Evolutionary conservation across 2,797 vertebrate genomes (phyloP).

Genomic region (Poeciliopsis turneri): DNA sequence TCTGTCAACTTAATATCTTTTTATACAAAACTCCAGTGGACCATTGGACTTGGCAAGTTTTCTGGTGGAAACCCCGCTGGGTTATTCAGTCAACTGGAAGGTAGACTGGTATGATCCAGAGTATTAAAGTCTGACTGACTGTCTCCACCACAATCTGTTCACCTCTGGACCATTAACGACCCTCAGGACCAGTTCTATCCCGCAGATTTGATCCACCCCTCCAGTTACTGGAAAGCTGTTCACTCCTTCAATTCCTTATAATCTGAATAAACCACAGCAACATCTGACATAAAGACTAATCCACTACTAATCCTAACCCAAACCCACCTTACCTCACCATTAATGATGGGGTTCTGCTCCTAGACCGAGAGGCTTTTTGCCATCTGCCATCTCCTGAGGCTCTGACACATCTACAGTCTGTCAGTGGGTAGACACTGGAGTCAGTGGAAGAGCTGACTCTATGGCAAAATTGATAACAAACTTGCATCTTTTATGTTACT

Average conservation of each 20-base stretch:
- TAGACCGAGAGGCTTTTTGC: constrained; percentile 22
- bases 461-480: neutral
- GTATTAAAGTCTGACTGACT: neutral
- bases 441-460: neutral
- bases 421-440: too few relatives aligned
- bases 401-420: neutral
- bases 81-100: neutral
- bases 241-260: constrained; percentile 71
- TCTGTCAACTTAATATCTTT: neutral
- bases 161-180: neutral
- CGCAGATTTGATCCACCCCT: neutral
- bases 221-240: constrained; percentile 15
- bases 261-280: constrained; percentile 76
- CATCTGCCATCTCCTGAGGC: constrained; percentile 22
- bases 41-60: too few relatives aligned
- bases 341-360: constrained; percentile 28
- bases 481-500: neutral
- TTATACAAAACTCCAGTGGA: too few relatives aligned
- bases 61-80: neutral
- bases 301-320: constrained; percentile 70
- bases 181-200: neutral
- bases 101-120: neutral
- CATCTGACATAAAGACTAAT: constrained; percentile 80
- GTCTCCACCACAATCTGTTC: neutral
- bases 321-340: constrained; percentile 63